Conservation (phyloP, 1,140 invertebrate species). For the Riptortus pedestris region DNA sequence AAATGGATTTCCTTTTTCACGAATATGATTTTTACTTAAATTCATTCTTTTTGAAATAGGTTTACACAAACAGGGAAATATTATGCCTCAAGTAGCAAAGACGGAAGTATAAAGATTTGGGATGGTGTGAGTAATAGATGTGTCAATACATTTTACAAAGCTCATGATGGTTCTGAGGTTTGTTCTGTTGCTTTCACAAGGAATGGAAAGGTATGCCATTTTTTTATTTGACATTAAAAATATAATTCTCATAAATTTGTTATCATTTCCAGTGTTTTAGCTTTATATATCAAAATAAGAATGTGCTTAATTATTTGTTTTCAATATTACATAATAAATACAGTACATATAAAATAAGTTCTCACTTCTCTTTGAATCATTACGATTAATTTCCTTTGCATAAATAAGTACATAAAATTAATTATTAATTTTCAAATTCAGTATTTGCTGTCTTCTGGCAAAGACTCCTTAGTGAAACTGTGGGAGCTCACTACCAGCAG, state of each 20-base stretch:
- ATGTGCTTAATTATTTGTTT: too few species aligned
- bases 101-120: conserved; percentile 92
- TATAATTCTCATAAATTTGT: neutral
- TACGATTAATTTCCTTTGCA: neutral
- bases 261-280: neutral
- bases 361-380: too few species aligned
- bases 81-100: conserved; percentile 82
- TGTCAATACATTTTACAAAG: conserved; percentile 84
- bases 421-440: conserved; percentile 37
- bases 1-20: too few species aligned
- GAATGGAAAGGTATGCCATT: conserved; percentile 80
- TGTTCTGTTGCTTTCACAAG: conserved; percentile 88
- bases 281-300: neutral
- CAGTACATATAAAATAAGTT: too few species aligned
- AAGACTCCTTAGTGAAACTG: conserved; percentile 92
- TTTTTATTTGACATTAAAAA: too few species aligned
- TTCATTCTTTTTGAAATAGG: conserved; percentile 35
- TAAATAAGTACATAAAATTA: neutral
- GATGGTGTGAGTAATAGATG: conserved; percentile 90
- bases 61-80: conserved; percentile 71
- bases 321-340: too few species aligned
- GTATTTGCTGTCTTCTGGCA: conserved; percentile 90
- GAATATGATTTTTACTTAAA: too few species aligned
- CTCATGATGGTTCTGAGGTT: conserved; percentile 89
- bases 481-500: conserved; percentile 96